These are phyloP conservation scores for Lasioglossum albipes DNA, from an alignment of 1,140 invertebrate genomes.

Conservation along the genomic window DNA sequence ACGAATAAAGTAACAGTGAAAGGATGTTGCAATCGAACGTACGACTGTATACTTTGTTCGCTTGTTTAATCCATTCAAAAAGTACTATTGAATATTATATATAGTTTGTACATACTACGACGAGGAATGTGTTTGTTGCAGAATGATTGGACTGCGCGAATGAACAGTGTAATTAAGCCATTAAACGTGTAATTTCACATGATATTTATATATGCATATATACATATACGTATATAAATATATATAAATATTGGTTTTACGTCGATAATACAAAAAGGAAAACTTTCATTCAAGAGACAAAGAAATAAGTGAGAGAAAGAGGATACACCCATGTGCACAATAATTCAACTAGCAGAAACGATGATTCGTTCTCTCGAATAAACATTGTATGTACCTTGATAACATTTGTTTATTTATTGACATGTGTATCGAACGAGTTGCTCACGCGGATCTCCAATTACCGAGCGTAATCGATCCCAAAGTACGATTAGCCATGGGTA, in stretches of 20 bases:
- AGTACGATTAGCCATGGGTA: constrained; percentile 51
- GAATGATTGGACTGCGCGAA: constrained; percentile 57
- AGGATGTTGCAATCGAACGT: constrained; percentile 32
- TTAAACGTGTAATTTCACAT: constrained; percentile 44
- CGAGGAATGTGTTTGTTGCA: constrained; percentile 37
- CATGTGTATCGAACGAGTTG: constrained; percentile 38
- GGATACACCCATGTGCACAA: constrained; percentile 49
- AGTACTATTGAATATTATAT: constrained; percentile 64
- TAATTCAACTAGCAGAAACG: constrained; percentile 22
- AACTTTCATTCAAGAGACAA: constrained; percentile 20
- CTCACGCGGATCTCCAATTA: constrained; percentile 41
- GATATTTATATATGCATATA: constrained; percentile 50
- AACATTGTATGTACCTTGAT: constrained; percentile 35
- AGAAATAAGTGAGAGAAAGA: not conserved
- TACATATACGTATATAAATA: constrained; percentile 33
- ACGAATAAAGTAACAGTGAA: constrained; percentile 51
- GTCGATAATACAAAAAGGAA: constrained; percentile 27
- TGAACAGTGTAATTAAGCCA: constrained; percentile 60
- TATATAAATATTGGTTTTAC: constrained; percentile 57
- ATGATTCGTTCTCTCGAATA: constrained; percentile 54
- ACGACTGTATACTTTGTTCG: constrained; percentile 62
- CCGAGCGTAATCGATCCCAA: constrained; percentile 39
- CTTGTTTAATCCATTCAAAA: constrained; percentile 63
- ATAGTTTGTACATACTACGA: constrained; percentile 69
- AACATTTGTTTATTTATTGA: constrained; percentile 47